Percentiles rank a stretch among this genome's conserved stretches.
phyloP scores from a whole-genome alignment of 2,888 invertebrate species.

The Zele albiditarsus region DNA sequence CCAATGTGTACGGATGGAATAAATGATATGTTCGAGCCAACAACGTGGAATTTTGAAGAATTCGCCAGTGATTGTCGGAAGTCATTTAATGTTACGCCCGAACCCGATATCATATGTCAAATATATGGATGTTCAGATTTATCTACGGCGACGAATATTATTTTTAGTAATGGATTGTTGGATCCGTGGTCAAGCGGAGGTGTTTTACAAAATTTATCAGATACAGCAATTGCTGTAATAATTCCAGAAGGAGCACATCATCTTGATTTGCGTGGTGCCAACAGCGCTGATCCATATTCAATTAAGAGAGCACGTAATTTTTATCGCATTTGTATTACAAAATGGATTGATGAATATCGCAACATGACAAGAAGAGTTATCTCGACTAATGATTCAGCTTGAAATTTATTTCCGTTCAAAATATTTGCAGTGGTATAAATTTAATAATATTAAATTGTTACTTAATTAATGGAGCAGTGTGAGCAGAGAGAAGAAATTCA shows the following conservation, averaged over 20 bases:
- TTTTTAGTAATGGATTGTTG: slow-evolving; percentile 85
- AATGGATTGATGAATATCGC: slow-evolving; percentile 75
- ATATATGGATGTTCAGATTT: slow-evolving; percentile 89
- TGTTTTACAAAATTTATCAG: slow-evolving; percentile 80
- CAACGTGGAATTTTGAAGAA: slow-evolving; percentile 81
- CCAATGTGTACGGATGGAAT: slow-evolving; percentile 88
- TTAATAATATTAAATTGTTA: neutral
- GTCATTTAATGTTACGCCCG: slow-evolving; percentile 81
- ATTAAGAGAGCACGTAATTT: slow-evolving; percentile 78
- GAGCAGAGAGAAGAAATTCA: neutral
- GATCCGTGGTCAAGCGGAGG: slow-evolving; percentile 94
- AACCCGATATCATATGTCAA: slow-evolving; percentile 79
- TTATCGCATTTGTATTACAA: slow-evolving; percentile 77
- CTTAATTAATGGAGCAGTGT: neutral
- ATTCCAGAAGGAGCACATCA: slow-evolving; percentile 91
- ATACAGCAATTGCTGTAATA: slow-evolving; percentile 80
- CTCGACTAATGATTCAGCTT: neutral
- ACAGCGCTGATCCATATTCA: slow-evolving; percentile 79
- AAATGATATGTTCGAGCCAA: slow-evolving; percentile 88
- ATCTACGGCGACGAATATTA: slow-evolving; percentile 80
- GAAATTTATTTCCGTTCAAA: slow-evolving; percentile 9
- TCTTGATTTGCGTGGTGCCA: slow-evolving; percentile 82
- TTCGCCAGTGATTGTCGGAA: slow-evolving; percentile 81
- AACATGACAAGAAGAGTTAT: neutral
- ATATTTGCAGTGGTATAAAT: slow-evolving; percentile 3